Evolutionary conservation across 2,888 invertebrate species (phyloP), one percentile per base, ranked within the genome.

Genomic region (Amiota mariae): DNA sequence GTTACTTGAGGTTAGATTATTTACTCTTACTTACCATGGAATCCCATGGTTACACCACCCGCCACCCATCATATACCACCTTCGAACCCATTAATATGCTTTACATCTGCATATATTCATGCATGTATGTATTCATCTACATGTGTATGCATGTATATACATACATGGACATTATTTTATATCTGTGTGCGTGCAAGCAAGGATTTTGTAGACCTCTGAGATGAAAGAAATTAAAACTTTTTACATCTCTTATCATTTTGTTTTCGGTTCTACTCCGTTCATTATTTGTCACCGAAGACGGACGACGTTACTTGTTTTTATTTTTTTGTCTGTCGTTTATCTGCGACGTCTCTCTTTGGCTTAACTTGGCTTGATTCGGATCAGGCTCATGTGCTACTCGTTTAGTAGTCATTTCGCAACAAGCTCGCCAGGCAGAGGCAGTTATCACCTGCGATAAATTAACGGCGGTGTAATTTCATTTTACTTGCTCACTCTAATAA

Each of bases 191-290:
- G 73, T 48, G 56, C 70, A 75, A 59, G 70, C 74, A 75, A 66
- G 70, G 74, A 75, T 54, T 72, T 72, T 64, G 56, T 66, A 68
- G 73, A 71, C 48, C 66, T 73, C 64, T 61, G 36, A 67, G 67
- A 67, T 20, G 36, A 36, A 36, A 36, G 36, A 36, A 73, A 71
- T 73, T 71, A 73, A 73, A 73, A 73, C 56, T 49, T 73, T 71
- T 73, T 71, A 59, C 24, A 49, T 56, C 67, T 71, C 51, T 36
- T 36, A 20, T 54, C 49, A 54, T 73, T 66, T 51, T 54, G n/a
- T 71, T 51, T 71, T 61, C 24, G 48, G 9, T 59, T 59, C 20
- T 59, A 47, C 15, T 47, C 10, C 9, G 13, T 48, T 12, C 12
- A 49, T 24, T 51, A 51, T 59, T 57, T 71, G 54, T 51, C 54